phyloP scores from a whole-genome alignment of 1,140 invertebrate genomes.

The Apis florea region DNA sequence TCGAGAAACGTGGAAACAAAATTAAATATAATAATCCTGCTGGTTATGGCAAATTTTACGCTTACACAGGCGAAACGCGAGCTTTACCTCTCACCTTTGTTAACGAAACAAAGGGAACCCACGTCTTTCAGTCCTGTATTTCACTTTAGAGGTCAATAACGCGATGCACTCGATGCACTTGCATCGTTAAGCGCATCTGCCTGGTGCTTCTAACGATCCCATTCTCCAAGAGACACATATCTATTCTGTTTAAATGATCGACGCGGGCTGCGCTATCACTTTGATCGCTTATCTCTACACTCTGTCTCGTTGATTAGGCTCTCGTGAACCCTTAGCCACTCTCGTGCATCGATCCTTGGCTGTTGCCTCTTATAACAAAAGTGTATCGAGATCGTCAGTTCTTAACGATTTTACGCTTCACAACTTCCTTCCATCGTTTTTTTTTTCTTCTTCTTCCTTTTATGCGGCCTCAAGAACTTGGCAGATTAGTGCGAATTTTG shows the following conservation, averaged over 20 bases:
- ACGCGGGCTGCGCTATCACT: slow-evolving; percentile 17
- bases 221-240: slow-evolving; percentile 1
- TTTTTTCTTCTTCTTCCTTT: neutral
- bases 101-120: neutral
- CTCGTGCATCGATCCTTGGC: slow-evolving; percentile 10
- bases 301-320: slow-evolving; percentile 38
- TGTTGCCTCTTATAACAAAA: neutral
- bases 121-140: neutral
- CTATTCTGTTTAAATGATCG: slow-evolving; percentile 31
- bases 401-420: neutral
- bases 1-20: neutral
- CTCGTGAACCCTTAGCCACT: slow-evolving; percentile 4
- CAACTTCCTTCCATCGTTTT: neutral
- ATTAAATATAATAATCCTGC: no score
- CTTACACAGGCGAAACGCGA: neutral
- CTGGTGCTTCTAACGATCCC: neutral
- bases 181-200: slow-evolving; percentile 18
- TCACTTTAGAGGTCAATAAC: slow-evolving; percentile 12
- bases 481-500: no score
- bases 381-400: slow-evolving; percentile 1
- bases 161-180: slow-evolving; percentile 3
- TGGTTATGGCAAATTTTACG: neutral
- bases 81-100: neutral
- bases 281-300: slow-evolving; percentile 37
- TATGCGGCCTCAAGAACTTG: no score